Base-by-base conservation (phyloP, 2,113 vertebrate genomes). In the Austrofundulus limnaeus region DNA sequence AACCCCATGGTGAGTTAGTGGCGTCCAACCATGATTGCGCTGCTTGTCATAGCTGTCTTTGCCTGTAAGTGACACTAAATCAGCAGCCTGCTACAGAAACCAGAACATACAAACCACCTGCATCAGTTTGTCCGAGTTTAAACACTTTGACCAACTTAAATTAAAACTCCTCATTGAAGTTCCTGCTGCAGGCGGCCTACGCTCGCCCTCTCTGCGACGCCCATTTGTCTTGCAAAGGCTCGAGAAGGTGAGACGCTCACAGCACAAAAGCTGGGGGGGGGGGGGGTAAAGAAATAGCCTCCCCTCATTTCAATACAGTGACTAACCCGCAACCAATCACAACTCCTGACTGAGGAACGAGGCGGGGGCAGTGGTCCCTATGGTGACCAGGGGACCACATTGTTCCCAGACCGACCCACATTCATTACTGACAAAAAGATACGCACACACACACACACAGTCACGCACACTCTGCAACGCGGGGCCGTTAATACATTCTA, bases 371-470 rank as follows among this genome's bases (percentile, higher is more conserved):
- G 66, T 60, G 75, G 87, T 93, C 90, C 85, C 91, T 89, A 91
- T 91, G 90, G 90, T 64, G 87, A 92, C 92, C 90, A 92, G 88
- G 79, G 67, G 89, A 84, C 90, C 75, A 88, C 92, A 92, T 93
- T 93, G 92, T 93, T 92, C 90, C 89, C 81, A 72, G 85, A 88
- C 89, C 81, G 72, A 81, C 90, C 87, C 89, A 89, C 90, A 92
- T 90, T 88, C 88, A 92, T 84, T 88, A 89, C 85, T 87, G 86
- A 92, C 89, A 91, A 92, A 92, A 83, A 82, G 47, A 80, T 70
- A 72, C 57, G 63, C 66, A 71, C 59, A 72, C 81, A 80, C 67
- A 72, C 57, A 66, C 66, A 71, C 59, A 72, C 81, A 54, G 62
- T 59, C 51, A 58, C 78, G 47, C 66, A 66, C 73, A 24, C 49